Evolutionary conservation across 2,113 vertebrate genomes (phyloP).

Genomic region (Enhydra lutris): DNA sequence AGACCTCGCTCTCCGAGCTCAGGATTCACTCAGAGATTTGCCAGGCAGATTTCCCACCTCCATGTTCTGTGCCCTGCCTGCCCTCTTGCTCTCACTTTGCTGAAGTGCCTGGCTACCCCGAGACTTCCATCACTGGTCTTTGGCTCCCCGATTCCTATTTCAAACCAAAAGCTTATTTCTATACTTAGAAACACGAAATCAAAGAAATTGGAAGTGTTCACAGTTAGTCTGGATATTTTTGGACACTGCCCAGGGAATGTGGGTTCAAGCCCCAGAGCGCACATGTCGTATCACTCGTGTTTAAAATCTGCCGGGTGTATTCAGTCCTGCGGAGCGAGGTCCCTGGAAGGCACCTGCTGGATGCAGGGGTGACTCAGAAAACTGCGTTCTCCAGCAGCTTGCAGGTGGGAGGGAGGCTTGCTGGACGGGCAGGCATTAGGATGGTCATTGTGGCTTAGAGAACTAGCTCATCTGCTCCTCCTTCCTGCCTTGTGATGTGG

Average conservation of each 20-base stretch:
- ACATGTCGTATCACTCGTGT: fast-evolving
- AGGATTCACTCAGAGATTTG: neutral
- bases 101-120: neutral
- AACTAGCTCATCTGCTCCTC: fast-evolving
- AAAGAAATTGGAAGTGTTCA: neutral
- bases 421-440: fast-evolving
- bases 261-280: neutral
- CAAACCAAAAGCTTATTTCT: slow-evolving; percentile 41
- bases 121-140: neutral
- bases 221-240: neutral
- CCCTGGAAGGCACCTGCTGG: fast-evolving
- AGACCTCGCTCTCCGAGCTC: slow-evolving; percentile 1
- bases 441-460: neutral
- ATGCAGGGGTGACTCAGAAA: neutral
- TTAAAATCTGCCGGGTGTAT: fast-evolving
- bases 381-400: fast-evolving
- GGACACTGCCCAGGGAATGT: neutral
- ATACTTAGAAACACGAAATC: slow-evolving; percentile 2
- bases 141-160: neutral
- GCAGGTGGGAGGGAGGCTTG: fast-evolving
- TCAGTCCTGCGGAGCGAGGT: neutral
- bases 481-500: fast-evolving
- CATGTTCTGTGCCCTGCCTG: neutral
- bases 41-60: neutral
- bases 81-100: neutral